phyloP scores from a whole-genome alignment of 2,888 invertebrate species.

The Ethmia dodecea region DNA sequence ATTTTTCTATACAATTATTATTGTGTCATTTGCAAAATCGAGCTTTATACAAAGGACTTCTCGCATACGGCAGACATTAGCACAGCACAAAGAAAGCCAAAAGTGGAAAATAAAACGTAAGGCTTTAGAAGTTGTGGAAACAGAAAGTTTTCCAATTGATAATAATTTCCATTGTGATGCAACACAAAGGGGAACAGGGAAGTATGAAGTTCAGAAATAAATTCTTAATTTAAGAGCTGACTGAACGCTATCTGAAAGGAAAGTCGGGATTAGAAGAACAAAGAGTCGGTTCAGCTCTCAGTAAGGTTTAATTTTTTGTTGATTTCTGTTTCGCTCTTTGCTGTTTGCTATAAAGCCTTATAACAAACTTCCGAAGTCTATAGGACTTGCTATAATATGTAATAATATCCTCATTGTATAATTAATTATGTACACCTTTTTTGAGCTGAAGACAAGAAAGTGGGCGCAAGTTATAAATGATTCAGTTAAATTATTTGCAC shows the following conservation, averaged over 20 bases:
- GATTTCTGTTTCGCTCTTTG: slow-evolving; percentile 51
- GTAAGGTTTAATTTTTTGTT: slow-evolving; percentile 53
- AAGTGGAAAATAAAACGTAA: slow-evolving; percentile 60
- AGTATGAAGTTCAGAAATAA: slow-evolving; percentile 73
- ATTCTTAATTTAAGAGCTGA: slow-evolving; percentile 73
- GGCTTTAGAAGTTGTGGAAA: slow-evolving; percentile 57
- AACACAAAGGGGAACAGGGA: slow-evolving; percentile 66
- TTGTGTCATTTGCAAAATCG: too few relatives aligned
- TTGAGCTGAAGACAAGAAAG: too few relatives aligned
- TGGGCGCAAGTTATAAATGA: too few relatives aligned
- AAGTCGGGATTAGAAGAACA: slow-evolving; percentile 68
- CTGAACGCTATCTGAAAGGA: slow-evolving; percentile 67
- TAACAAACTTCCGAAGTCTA: too few relatives aligned
- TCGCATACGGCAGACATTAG: too few relatives aligned
- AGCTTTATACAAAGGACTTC: too few relatives aligned
- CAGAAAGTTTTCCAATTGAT: slow-evolving; percentile 71
- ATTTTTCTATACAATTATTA: too few relatives aligned
- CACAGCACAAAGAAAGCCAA: slow-evolving; percentile 39
- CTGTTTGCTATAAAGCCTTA: slow-evolving; percentile 39
- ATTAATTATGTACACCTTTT: too few relatives aligned
- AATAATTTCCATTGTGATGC: slow-evolving; percentile 72
- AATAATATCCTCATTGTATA: too few relatives aligned
- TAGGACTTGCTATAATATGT: too few relatives aligned
- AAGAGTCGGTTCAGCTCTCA: slow-evolving; percentile 48
- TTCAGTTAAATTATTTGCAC: too few relatives aligned